Conservation (phyloP, 2,888 invertebrate genomes). For the Metallyticus violacea region DNA sequence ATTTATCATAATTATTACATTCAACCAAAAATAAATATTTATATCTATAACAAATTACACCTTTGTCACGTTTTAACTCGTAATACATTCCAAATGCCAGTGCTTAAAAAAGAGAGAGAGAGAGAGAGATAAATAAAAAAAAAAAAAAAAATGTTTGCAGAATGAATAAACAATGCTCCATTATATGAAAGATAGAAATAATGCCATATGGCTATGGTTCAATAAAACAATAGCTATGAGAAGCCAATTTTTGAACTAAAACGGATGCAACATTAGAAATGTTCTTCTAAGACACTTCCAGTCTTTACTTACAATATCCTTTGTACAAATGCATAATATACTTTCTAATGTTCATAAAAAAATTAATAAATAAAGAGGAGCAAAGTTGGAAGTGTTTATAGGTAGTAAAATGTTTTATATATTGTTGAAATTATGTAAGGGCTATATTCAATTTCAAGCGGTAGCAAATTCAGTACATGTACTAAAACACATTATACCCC, state of each 20-base stretch:
- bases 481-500: neutral
- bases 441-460: neutral
- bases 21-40: neutral
- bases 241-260: neutral
- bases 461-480: neutral
- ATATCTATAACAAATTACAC: neutral
- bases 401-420: neutral
- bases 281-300: neutral
- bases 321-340: neutral
- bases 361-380: neutral
- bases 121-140: too few species aligned
- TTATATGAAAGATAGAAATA: neutral
- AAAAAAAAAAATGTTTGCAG: neutral
- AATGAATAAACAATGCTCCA: neutral
- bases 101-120: too few species aligned
- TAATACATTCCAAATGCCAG: neutral
- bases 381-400: neutral
- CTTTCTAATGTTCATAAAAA: neutral
- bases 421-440: neutral
- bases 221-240: neutral
- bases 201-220: neutral
- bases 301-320: neutral
- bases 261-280: too few species aligned
- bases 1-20: neutral
- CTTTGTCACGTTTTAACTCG: neutral